Evolutionary conservation across 2,113 vertebrate genomes (phyloP), one percentile per base, ranked within the genome.

Genomic region (Dicrurus megarhynchus): DNA sequence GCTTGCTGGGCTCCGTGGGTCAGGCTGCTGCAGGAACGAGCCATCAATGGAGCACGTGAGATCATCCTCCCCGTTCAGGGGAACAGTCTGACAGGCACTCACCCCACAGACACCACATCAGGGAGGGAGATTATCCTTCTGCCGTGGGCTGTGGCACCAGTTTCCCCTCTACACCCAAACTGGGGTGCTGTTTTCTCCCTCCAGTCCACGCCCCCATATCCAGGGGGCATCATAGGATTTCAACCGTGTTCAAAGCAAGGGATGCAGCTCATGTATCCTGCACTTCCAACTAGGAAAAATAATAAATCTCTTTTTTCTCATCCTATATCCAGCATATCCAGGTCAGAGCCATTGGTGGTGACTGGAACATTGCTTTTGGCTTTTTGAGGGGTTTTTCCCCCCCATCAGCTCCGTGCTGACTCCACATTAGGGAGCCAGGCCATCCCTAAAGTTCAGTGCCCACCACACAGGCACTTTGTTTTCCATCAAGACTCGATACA

Each of bases 151-250:
- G 14, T 2, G 28, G 68, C 76, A 89, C 61, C 87, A 26, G 7
- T 39, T 35, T 46, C 18, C 24, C 42, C 37, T 33, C 32, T 49
- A 56, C 65, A 35, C 20, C 35, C 4, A 0, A 11, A 30, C 35
- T n/a, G 5, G 15, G 50, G 18, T 6, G n/a, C 1, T 21, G 26
- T 8, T 77, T 55, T 24, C 64, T n/a, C 73, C 42, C 49, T 64
- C 68, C 4, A 5, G 16, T 10, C 35, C 57, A 42, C 0, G 0
- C 10, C 3, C 0, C 30, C 3, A 0, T 1, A 15, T 8, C 35
- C 2, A 4, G 55, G 33, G 64, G 30, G 39, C 8, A 50, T 1
- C 1, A 0, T 1, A 30, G 63, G 11, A 49, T 35, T 27, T 23
- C 21, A 37, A 0, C 21, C 42, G 5, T 0, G 1, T 15, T 64